phyloP scores from a whole-genome alignment of 2,888 invertebrate species.

The Sialis lutaria region DNA sequence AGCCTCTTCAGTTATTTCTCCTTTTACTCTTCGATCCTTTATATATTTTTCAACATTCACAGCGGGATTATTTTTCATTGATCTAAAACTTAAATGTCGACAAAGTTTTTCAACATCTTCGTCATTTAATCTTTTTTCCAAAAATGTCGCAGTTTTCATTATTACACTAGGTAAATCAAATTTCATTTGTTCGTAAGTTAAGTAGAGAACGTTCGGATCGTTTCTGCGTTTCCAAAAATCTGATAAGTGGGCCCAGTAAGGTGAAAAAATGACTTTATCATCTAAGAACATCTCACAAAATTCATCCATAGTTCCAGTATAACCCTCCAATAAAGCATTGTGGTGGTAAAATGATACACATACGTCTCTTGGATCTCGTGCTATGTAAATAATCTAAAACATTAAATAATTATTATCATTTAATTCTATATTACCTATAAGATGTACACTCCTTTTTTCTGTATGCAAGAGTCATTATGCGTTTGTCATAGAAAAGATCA shows the following conservation, averaged over 20 bases:
- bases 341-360: background rate
- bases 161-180: background rate
- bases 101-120: background rate
- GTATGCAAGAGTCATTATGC: too few relatives aligned
- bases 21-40: background rate
- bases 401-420: background rate
- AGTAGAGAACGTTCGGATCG: background rate
- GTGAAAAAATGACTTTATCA: background rate
- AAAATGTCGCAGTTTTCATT: background rate
- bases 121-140: background rate
- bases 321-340: background rate
- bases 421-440: too few relatives aligned
- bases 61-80: background rate
- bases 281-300: background rate
- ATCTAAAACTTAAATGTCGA: background rate
- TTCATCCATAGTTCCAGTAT: background rate
- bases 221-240: background rate
- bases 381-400: background rate
- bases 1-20: background rate
- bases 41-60: background rate
- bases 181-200: background rate
- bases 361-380: background rate
- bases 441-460: too few relatives aligned
- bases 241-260: background rate
- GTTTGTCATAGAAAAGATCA: too few relatives aligned